Evolutionary conservation across 2,797 vertebrate species (phyloP).

Genomic region (Uromys caudimaculatus): DNA sequence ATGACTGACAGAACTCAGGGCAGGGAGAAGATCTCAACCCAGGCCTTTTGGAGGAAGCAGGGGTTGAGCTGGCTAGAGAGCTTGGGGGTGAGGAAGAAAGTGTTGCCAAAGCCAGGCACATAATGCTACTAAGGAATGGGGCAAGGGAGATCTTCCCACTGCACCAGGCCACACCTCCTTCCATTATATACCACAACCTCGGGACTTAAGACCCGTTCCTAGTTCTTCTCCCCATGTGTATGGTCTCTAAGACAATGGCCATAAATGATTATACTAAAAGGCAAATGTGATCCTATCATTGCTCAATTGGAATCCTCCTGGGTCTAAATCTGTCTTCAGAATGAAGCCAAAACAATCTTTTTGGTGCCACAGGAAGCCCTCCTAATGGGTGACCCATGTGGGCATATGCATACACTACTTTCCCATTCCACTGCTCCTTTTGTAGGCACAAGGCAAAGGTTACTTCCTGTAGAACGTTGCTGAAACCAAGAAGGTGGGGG

Average conservation of each 20-base stretch:
- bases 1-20: neutral
- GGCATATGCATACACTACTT: neutral
- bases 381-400: neutral
- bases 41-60: neutral
- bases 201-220: neutral
- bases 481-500: neutral
- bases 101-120: neutral
- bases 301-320: neutral
- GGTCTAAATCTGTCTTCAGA: slow-evolving; percentile 6
- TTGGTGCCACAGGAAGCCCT: neutral
- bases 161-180: neutral
- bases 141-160: neutral
- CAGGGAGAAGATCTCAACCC: neutral
- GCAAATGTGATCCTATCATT: neutral
- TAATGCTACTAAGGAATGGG: neutral
- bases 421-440: neutral
- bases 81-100: neutral
- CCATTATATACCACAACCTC: neutral
- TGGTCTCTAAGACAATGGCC: neutral
- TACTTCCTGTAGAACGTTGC: neutral
- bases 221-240: too few relatives aligned
- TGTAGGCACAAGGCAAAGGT: neutral
- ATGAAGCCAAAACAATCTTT: slow-evolving; percentile 6
- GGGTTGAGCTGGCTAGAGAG: neutral
- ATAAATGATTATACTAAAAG: neutral